phyloP scores from a whole-genome alignment of 2,113 vertebrate species.

The Chaetodon auriga region DNA sequence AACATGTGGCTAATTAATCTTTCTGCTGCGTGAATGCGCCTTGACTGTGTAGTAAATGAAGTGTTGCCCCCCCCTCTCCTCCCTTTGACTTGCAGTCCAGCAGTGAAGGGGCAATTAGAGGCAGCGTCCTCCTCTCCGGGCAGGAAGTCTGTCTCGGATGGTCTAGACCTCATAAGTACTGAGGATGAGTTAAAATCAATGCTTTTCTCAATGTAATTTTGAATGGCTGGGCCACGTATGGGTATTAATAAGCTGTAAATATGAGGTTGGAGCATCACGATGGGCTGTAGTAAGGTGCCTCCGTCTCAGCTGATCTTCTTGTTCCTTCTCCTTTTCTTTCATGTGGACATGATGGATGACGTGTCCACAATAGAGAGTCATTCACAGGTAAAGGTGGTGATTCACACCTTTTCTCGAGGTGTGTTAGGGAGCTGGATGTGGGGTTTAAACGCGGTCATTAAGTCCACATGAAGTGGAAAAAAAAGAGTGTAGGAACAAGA shows the following conservation, averaged over 20 bases:
- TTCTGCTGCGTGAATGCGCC: conserved; percentile 43
- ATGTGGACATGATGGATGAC: background rate
- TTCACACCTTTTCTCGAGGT: background rate
- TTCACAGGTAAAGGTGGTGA: background rate
- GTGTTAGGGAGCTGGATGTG: background rate
- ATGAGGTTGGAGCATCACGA: background rate
- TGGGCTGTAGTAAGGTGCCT: background rate
- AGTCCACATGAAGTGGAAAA: background rate
- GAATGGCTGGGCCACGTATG: background rate
- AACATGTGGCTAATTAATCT: conserved; percentile 53
- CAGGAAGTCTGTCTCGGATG: conserved; percentile 24
- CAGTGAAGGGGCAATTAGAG: conserved; percentile 55
- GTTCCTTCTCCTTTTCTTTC: background rate
- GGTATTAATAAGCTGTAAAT: background rate
- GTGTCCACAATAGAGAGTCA: background rate
- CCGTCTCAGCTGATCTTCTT: background rate
- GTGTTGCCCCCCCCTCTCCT: background rate
- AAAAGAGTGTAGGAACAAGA: background rate
- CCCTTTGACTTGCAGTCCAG: conserved; percentile 53
- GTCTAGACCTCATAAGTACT: conserved; percentile 2
- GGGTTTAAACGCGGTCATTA: background rate
- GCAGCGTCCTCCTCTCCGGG: conserved; percentile 22
- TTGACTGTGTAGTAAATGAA: conserved; percentile 36
- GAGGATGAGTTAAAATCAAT: background rate
- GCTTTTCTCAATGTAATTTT: background rate